These are phyloP conservation scores for Macropodus opercularis DNA, from an alignment of 2,797 vertebrate genomes.

Conservation along the genomic window DNA sequence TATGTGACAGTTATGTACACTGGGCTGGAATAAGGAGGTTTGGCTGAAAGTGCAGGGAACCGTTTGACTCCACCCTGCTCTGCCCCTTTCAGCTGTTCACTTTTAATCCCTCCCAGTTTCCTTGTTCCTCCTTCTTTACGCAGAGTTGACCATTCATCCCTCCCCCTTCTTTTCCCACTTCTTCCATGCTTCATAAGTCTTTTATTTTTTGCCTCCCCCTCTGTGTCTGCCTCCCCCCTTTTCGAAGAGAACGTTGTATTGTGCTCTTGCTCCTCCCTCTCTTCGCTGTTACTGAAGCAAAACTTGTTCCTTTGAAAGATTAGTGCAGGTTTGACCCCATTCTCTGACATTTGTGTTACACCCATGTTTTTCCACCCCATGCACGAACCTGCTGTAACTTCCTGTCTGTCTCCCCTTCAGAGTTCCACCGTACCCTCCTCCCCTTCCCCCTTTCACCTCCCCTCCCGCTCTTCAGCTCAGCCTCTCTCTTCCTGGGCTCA, in stretches of 20 bases:
- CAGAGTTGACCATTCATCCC: slow-evolving; percentile 20
- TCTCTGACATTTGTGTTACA: slow-evolving; percentile 4
- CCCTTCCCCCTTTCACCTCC: slow-evolving; percentile 65
- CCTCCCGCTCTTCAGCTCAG: slow-evolving; percentile 61
- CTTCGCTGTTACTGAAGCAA: slow-evolving; percentile 14
- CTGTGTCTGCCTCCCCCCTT: slow-evolving; percentile 26
- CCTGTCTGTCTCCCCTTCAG: slow-evolving; percentile 35
- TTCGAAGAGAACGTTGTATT: slow-evolving; percentile 44
- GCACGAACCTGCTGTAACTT: slow-evolving; percentile 34
- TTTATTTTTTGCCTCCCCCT: slow-evolving; percentile 25
- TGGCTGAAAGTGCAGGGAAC: not conserved
- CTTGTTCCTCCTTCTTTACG: slow-evolving; percentile 50
- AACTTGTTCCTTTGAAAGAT: slow-evolving; percentile 2
- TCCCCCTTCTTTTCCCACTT: slow-evolving; percentile 40
- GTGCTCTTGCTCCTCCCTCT: slow-evolving; percentile 49
- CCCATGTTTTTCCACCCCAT: slow-evolving; percentile 8
- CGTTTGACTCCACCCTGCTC: slow-evolving; percentile 4
- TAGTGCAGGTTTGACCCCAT: not conserved
- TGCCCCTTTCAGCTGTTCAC: slow-evolving; percentile 3
- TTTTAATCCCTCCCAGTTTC: slow-evolving; percentile 28
- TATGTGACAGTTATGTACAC: no score
- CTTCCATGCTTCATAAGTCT: slow-evolving; percentile 45
- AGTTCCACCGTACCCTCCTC: slow-evolving; percentile 62
- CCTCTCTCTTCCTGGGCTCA: slow-evolving; percentile 66
- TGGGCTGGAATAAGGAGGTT: not conserved